Percentiles rank a stretch among this genome's conserved stretches.
These are phyloP conservation scores for Caenorhabditis virilis DNA, from an alignment of 2,888 invertebrate species.

Conservation along the genomic window DNA sequence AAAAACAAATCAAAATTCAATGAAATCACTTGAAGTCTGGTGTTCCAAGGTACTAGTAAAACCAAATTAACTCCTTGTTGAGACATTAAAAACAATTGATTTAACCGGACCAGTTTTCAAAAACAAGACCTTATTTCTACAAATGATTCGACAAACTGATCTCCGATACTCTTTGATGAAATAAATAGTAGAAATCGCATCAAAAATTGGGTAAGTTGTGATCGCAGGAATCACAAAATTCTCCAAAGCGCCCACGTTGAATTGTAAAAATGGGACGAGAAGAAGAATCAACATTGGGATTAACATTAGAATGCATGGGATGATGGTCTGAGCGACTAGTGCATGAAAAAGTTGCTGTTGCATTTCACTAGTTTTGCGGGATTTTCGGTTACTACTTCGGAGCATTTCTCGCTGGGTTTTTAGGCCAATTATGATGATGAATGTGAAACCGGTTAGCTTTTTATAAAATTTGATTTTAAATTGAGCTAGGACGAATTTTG, in stretches of 20 bases:
- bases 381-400: no score
- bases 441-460: not conserved
- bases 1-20: no score
- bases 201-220: constrained; percentile 16
- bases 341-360: constrained; percentile 4
- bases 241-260: not conserved
- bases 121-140: no score
- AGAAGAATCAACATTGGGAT: not conserved
- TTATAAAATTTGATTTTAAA: no score
- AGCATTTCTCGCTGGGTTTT: not conserved
- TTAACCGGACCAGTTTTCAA: no score
- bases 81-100: no score
- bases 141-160: no score
- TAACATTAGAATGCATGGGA: not conserved
- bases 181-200: constrained; percentile 16
- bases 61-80: no score
- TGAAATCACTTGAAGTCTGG: no score
- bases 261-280: not conserved
- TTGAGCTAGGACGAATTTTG: no score
- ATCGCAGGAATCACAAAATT: not conserved
- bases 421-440: not conserved
- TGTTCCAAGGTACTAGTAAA: no score
- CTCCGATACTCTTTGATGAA: constrained; percentile 20
- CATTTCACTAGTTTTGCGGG: not conserved
- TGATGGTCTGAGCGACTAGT: constrained; percentile 1